Base-by-base conservation (phyloP, 2,797 vertebrate genomes). In the Pangasius macronema region DNA sequence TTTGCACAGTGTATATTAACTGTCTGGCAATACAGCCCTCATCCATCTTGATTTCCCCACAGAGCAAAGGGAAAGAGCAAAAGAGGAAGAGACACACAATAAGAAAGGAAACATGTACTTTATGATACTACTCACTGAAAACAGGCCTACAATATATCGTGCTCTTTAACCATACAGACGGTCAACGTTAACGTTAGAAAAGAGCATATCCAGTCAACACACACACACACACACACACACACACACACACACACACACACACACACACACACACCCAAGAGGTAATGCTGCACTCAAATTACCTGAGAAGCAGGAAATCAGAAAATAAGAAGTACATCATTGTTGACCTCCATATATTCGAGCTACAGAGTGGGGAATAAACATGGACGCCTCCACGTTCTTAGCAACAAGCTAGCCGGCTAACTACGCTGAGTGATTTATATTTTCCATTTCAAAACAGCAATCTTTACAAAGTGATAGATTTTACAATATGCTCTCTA, bases 21-120 rank as follows among this genome's bases (percentile, higher is more conserved):
- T 89, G 84, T 83, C 79, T 85, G 80, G 80, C 86, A 72, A 57
- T 72, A 53, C 86, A 76, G 63, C 75, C 79, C 76, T 80, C 76
- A 89, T 90, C 75, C 59, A 39, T 88, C 89, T 88, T 89, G 53
- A 88, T 85, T 83, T 72, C 70, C 82, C 84, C 83, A 57, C 87
- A 61, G 73, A 85, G 88, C 63, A 87, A 88, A 83, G n/a, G 75
- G n/a, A 83, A 27, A 70, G 55, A 46, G 82, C 42, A n/a, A 65
- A 67, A 57, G 22, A 30, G 70, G 57, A 61, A 87, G 68, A 61
- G 13, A 80, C 27, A 85, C 33, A 61, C 51, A 83, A 82, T 30
- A 33, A 33, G 33, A 51, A 22, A 36, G 81, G 63, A 20, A 75
- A 61, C 33, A 7, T 80, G 16, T 18, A 39, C 33, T 20, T 67